Base-by-base conservation (phyloP, 2,113 vertebrate species). In the Macrotus californicus region DNA sequence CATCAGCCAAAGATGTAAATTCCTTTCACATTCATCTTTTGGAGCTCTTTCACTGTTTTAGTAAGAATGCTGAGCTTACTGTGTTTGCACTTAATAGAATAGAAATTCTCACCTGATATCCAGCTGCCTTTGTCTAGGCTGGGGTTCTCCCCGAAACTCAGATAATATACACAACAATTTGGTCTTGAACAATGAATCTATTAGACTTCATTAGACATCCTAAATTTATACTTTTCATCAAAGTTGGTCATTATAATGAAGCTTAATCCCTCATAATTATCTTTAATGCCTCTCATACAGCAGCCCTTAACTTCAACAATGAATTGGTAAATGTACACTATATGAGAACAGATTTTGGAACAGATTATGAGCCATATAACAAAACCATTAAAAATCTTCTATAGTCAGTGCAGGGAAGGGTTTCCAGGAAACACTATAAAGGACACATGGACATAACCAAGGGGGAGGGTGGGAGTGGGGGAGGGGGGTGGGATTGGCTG, bases 271-370 rank as follows among this genome's bases (percentile, higher is more conserved):
- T 61, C 39, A 90, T 94, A 96, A 87, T n/a, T 54, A 2, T 34
- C 16, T 79, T 96, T 94, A 94, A 56, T 34, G 4, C 3, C 67
- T 16, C 66, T 19, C 61, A 80, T 87, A 77, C 50, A 84, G 89
- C 87, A 43, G 48, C 96, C 83, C 48, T 96, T 86, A 94, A 69
- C 54, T 72, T 92, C 10, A 26, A 69, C 34, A 91, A 98, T 97
- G 97, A 97, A 96, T 97, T 70, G 80, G 10, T 89, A 96, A 95
- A 73, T 81, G 6, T 81, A 97, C 96, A 34, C 36, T 61, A 19
- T 79, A 81, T 76, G 87, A 61, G 89, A 98, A 96, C 94, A 98
- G 97, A 97, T 97, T 97, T 97, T 61, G 81, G 92, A 98, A 97
- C 97, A 98, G 97, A 92, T 97, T 98, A 97, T 94, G 75, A 98